These are phyloP conservation scores for Apostichopus californicus DNA, from an alignment of 35 echinoderm and acorn worm genomes.

Conservation along the genomic window DNA sequence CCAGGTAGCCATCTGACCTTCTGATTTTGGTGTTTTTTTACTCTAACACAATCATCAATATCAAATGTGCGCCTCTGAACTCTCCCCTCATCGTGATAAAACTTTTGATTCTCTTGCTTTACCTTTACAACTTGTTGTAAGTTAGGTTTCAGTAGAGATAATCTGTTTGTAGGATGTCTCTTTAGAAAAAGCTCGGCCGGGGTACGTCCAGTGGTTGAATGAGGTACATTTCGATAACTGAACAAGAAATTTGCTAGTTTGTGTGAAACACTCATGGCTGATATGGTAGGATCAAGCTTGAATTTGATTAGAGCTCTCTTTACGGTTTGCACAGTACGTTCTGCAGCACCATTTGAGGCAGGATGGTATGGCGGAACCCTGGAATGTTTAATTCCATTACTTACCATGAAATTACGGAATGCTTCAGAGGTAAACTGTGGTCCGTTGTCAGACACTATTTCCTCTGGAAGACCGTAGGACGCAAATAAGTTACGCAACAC, in stretches of 20 bases:
- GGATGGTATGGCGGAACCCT: constrained; percentile 49
- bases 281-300: not conserved
- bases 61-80: constrained; percentile 36
- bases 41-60: constrained; percentile 33
- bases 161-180: constrained; percentile 44
- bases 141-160: constrained; percentile 60
- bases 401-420: constrained; percentile 55
- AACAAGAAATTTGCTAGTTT: too few species aligned
- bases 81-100: constrained; percentile 19
- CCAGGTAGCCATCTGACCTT: constrained; percentile 45
- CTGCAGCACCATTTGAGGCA: constrained; percentile 52
- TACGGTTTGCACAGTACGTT: constrained; percentile 62
- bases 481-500: constrained; percentile 32
- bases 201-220: not conserved
- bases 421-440: constrained; percentile 69
- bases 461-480: constrained; percentile 47
- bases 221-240: too few species aligned
- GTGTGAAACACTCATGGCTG: too few species aligned
- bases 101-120: constrained; percentile 44
- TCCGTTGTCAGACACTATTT: constrained; percentile 70
- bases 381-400: constrained; percentile 49
- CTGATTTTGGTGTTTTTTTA: not conserved
- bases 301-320: constrained; percentile 48
- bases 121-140: constrained; percentile 25
- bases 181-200: constrained; percentile 66